Percentiles rank a stretch among this genome's conserved stretches.
Conservation (phyloP, 2,797 vertebrate species). For the Bryconaethiops microstoma region DNA sequence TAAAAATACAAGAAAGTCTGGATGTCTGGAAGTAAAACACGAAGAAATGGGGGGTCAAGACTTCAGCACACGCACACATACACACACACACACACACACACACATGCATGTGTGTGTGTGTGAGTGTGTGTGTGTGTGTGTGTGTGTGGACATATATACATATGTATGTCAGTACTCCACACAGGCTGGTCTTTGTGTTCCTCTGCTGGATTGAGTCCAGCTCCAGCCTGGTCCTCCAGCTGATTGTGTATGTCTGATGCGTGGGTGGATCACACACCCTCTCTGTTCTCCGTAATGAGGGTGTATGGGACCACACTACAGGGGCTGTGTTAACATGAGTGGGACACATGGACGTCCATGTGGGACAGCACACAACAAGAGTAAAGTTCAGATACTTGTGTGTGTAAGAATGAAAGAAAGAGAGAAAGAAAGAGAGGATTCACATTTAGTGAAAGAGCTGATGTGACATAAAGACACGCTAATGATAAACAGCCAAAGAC, state of each 20-base stretch:
- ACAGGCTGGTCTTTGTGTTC: neutral
- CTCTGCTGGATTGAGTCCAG: neutral
- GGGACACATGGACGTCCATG: neutral
- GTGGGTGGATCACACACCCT: neutral
- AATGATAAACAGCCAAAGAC: neutral
- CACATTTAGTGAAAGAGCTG: neutral
- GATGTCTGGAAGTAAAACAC: too few species aligned
- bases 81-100: too few species aligned
- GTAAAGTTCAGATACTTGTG: neutral
- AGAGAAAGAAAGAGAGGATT: neutral
- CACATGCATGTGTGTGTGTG: neutral
- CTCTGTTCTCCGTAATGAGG: neutral
- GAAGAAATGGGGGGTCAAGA: too few species aligned
- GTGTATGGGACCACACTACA: neutral
- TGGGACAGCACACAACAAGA: neutral
- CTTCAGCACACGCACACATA: too few species aligned
- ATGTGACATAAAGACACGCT: neutral
- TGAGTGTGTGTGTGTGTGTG: neutral
- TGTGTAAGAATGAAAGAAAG: neutral
- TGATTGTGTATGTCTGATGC: neutral
- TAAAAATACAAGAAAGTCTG: too few species aligned
- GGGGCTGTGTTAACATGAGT: slow-evolving; percentile 2
- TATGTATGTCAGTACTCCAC: neutral
- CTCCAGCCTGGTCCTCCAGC: neutral
- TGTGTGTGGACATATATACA: neutral